Evolutionary conservation across 30 jellyfish, hydroid and myxozoan genomes (phyloP), one percentile per base, ranked within the genome.

Genomic region (Morbakka virulenta): DNA sequence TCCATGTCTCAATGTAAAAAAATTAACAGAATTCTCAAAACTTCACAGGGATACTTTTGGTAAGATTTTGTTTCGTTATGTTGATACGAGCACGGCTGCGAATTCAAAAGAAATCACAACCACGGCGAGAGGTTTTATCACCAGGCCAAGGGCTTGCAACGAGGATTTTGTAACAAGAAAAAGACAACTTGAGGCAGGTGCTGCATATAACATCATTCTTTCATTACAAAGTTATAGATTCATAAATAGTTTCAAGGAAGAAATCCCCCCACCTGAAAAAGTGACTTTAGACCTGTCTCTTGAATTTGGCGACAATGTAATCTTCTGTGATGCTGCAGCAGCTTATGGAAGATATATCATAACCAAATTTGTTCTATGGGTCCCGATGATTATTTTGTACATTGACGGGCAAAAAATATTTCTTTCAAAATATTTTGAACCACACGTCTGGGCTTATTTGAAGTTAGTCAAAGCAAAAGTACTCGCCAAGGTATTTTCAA

Each of bases 321-420:
- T 67, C 79, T 67, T 67, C 35, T 64, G 79, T 67, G 24, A 22
- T 26, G 25, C 50, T 13, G 67, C 79, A 31, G 68, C 68, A 67
- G 79, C 67, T 17, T 62, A 3, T 2, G 79, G 69, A 9, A n/a
- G 79, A 27, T 27, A 29, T n/a, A n/a, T n/a, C n/a, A n/a, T n/a
- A n/a, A n/a, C n/a, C n/a, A n/a, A n/a, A n/a, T n/a, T n/a, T n/a
- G 68, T 67, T 32, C 68, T 67, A 9, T 67, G 79, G 79, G 79
- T 67, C 35, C 79, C 79, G 4, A 67, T 32, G 35, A 67, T 67
- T 62, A 31, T 31, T 67, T 67, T 67, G n/a, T n/a, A n/a, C n/a
- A n/a, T n/a, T n/a, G n/a, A n/a, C n/a, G n/a, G n/a, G n/a, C n/a
- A n/a, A n/a, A n/a, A n/a, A n/a, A n/a, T n/a, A n/a, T n/a, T n/a